Conservation (phyloP, 2,888 invertebrate genomes). For the Noctua janthe region DNA sequence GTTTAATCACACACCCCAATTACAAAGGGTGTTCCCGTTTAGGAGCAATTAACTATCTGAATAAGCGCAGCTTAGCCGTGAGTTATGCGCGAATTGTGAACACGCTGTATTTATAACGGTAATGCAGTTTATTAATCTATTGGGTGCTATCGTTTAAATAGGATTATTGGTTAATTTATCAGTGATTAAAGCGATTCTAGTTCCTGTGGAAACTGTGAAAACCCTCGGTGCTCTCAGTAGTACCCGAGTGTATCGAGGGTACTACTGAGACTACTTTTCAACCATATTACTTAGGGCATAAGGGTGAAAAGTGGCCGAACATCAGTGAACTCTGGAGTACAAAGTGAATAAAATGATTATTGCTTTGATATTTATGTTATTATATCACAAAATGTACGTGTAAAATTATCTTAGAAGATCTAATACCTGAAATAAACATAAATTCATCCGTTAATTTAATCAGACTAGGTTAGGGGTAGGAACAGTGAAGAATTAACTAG, state of each 20-base stretch:
- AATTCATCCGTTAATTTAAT: background rate
- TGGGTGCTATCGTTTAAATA: slow-evolving; percentile 46
- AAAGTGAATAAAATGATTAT: background rate
- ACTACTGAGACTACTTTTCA: background rate
- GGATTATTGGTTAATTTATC: slow-evolving; percentile 45
- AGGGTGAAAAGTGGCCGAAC: no score
- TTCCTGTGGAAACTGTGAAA: background rate
- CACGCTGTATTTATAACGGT: slow-evolving; percentile 41
- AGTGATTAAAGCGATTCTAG: background rate
- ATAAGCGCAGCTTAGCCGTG: slow-evolving; percentile 52
- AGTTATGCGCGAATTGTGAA: slow-evolving; percentile 38
- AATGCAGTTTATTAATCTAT: slow-evolving; percentile 56
- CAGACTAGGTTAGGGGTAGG: background rate
- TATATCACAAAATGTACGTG: background rate
- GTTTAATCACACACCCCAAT: slow-evolving; percentile 31
- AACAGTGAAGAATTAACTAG: background rate
- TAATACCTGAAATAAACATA: background rate
- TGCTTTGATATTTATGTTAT: background rate
- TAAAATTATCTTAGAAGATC: background rate
- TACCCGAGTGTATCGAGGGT: background rate
- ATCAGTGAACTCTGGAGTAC: no score
- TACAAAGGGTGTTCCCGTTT: slow-evolving; percentile 43
- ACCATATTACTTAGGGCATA: background rate
- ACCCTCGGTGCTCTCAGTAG: no score
- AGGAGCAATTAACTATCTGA: slow-evolving; percentile 46